phyloP scores from a whole-genome alignment of 2,113 vertebrate species.

The Dendrocopos noguchii region DNA sequence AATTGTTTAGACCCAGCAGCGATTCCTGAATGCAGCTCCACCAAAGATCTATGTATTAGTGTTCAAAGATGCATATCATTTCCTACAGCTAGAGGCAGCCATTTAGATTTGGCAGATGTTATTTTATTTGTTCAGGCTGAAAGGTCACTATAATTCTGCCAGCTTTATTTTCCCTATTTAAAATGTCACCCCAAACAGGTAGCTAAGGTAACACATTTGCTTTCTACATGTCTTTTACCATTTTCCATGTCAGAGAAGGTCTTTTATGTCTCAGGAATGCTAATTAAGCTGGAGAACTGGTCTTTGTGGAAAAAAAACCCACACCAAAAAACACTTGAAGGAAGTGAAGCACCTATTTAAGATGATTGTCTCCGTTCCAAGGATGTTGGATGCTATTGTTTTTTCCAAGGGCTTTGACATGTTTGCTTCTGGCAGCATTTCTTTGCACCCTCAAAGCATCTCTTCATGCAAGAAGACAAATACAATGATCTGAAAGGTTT shows the following conservation, averaged over 20 bases:
- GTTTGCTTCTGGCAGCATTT: constrained; percentile 43
- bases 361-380: constrained; percentile 15
- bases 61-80: constrained; percentile 33
- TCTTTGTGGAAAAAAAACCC: not conserved
- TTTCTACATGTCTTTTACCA: constrained; percentile 58
- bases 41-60: not conserved
- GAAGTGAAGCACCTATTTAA: constrained; percentile 29
- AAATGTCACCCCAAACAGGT: constrained; percentile 71
- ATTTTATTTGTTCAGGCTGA: constrained; percentile 69
- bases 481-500: constrained; percentile 8
- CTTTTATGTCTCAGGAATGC: constrained; percentile 64
- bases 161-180: constrained; percentile 64
- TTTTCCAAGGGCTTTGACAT: constrained; percentile 16
- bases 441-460: not conserved
- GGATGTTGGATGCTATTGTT: not conserved
- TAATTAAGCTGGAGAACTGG: constrained; percentile 56
- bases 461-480: not conserved
- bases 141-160: constrained; percentile 73
- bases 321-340: fast-evolving
- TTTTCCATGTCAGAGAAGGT: constrained; percentile 65
- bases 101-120: constrained; percentile 61
- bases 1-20: not conserved
- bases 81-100: constrained; percentile 47
- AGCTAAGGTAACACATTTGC: constrained; percentile 61
- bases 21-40: not conserved